These are phyloP conservation scores for Balanococcus diminutus DNA, from an alignment of 2,888 invertebrate species.

Conservation along the genomic window DNA sequence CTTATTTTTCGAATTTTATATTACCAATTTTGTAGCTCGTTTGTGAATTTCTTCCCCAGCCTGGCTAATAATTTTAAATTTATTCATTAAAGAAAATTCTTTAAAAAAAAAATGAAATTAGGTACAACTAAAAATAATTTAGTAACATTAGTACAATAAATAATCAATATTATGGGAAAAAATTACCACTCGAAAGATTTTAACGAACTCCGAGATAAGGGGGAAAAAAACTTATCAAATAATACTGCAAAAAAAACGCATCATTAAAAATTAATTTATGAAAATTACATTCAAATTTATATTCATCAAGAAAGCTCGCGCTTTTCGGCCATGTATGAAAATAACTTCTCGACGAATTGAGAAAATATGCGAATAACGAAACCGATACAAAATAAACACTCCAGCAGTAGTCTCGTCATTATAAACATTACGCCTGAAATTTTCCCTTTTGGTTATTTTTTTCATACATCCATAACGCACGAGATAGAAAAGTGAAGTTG, in stretches of 20 bases:
- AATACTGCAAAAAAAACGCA: neutral
- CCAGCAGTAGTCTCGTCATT: neutral
- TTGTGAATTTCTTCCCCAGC: neutral
- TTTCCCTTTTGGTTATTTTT: neutral
- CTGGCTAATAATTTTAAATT: neutral
- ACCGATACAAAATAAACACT: slow-evolving; percentile 41
- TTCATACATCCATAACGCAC: neutral
- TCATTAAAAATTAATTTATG: slow-evolving; percentile 24
- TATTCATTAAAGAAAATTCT: neutral
- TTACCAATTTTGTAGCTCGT: neutral
- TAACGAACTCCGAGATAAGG: neutral
- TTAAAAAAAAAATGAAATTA: neutral
- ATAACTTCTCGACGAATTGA: neutral
- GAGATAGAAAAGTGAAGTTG: neutral
- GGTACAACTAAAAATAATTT: neutral
- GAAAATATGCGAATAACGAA: neutral
- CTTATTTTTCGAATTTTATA: neutral
- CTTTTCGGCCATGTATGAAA: neutral
- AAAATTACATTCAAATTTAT: slow-evolving; percentile 14
- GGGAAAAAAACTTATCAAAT: neutral
- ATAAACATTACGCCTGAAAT: neutral
- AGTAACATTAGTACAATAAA: neutral
- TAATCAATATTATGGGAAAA: neutral
- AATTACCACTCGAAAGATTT: neutral
- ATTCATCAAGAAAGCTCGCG: neutral